Percentiles rank a stretch among this genome's conserved stretches.
These are phyloP conservation scores for Chelonia mydas DNA, from an alignment of 2,797 vertebrate genomes.

Conservation along the genomic window DNA sequence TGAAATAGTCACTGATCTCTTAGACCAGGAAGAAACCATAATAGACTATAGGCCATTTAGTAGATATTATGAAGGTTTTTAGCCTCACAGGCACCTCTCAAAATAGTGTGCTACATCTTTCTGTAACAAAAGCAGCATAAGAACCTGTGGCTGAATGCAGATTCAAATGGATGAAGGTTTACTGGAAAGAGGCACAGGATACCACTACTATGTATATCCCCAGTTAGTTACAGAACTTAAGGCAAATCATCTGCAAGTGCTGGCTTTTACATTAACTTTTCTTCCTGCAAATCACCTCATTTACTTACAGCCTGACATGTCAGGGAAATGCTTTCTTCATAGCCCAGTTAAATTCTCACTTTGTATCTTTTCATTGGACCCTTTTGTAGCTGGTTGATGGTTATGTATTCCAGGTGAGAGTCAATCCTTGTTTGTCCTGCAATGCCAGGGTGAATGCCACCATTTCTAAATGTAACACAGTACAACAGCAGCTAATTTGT, in stretches of 20 bases:
- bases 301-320: neutral
- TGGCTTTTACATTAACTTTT: neutral
- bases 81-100: neutral
- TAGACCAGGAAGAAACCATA: neutral
- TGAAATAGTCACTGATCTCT: no score
- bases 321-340: neutral
- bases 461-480: neutral
- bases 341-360: neutral
- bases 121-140: neutral
- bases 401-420: neutral
- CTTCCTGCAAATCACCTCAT: neutral
- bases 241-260: neutral
- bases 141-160: neutral
- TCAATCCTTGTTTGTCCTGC: neutral
- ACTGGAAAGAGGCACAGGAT: neutral
- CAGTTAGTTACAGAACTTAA: neutral
- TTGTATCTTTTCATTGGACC: neutral
- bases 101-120: neutral
- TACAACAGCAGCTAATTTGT: neutral
- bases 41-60: neutral
- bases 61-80: neutral
- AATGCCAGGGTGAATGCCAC: rapidly evolving
- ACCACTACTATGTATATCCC: neutral
- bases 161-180: neutral
- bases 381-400: neutral